A percentile compares a stretch with the other conserved stretches of the same genome.
Evolutionary conservation across 1,140 invertebrate genomes (phyloP).

Genomic region (Ceratina calcarata): DNA sequence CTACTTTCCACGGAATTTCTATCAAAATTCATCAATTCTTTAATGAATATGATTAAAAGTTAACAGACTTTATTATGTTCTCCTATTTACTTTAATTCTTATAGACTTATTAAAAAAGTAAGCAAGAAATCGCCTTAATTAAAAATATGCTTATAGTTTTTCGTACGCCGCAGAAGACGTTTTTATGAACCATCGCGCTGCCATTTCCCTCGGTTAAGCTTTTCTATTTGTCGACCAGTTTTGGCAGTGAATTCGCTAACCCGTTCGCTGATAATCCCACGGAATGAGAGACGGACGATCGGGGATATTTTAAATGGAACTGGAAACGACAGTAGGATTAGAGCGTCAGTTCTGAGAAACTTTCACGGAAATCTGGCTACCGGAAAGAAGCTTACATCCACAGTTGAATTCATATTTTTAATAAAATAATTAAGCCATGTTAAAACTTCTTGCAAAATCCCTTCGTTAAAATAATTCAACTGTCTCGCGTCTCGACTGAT

Average conservation of each 20-base stretch:
- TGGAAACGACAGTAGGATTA: conserved; percentile 17
- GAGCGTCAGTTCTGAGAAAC: not conserved
- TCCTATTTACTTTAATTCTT: not conserved
- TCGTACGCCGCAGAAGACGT: conserved; percentile 4
- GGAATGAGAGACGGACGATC: conserved; percentile 22
- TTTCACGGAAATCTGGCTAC: not conserved
- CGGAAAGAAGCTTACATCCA: not conserved
- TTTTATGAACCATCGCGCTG: not conserved
- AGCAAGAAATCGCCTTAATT: conserved; percentile 4
- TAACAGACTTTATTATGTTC: too few relatives aligned
- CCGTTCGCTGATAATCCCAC: conserved; percentile 17
- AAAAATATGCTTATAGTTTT: conserved; percentile 47
- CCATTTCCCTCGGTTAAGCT: conserved; percentile 17
- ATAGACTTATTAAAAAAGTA: conserved; percentile 16
- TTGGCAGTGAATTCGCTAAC: conserved; percentile 45
- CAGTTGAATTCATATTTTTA: not conserved
- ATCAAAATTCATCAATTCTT: too few relatives aligned
- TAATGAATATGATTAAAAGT: too few relatives aligned
- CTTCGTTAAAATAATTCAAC: too few relatives aligned
- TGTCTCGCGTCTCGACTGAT: too few relatives aligned
- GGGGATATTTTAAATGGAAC: conserved; percentile 37
- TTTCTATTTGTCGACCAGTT: conserved; percentile 45
- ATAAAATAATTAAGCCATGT: not conserved
- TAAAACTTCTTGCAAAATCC: not conserved
- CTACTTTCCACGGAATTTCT: too few relatives aligned